These are phyloP conservation scores for Trissonchulus latispiculum DNA, from an alignment of 2,888 invertebrate genomes.

Conservation along the genomic window DNA sequence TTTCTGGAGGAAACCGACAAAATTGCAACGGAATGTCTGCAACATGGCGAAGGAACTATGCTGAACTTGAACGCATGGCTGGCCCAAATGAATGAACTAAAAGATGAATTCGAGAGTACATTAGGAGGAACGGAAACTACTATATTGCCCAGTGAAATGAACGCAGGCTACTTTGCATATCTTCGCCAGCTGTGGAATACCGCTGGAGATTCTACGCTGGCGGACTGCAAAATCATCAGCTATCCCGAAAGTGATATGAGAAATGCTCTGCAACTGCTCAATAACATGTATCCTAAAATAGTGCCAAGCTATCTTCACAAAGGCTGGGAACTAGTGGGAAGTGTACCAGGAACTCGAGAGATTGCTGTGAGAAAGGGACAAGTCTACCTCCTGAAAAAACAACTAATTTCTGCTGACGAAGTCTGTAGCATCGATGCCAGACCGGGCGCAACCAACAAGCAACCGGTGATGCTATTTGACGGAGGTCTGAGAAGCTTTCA, in stretches of 20 bases:
- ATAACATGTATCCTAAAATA: neutral
- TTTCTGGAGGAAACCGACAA: constrained; percentile 17
- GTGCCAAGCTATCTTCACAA: neutral
- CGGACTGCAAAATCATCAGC: neutral
- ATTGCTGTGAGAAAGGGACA: neutral
- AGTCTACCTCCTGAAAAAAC: neutral
- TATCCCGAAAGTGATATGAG: constrained; percentile 15
- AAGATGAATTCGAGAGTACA: neutral
- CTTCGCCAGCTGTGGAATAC: constrained; percentile 5
- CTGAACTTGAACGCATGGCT: neutral
- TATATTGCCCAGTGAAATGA: neutral
- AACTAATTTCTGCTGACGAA: neutral
- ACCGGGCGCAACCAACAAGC: neutral
- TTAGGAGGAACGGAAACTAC: neutral
- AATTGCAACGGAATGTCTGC: neutral
- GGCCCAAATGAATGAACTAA: neutral
- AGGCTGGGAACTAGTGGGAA: constrained; percentile 16
- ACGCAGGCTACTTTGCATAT: neutral
- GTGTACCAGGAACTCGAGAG: neutral
- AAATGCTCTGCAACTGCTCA: neutral
- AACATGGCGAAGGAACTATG: neutral
- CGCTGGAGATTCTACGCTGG: neutral
- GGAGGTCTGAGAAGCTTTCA: neutral
- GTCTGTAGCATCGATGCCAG: neutral
- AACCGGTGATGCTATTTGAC: neutral